Base-by-base conservation (phyloP, 1,140 invertebrate species). In the Drosophila nasuta region DNA sequence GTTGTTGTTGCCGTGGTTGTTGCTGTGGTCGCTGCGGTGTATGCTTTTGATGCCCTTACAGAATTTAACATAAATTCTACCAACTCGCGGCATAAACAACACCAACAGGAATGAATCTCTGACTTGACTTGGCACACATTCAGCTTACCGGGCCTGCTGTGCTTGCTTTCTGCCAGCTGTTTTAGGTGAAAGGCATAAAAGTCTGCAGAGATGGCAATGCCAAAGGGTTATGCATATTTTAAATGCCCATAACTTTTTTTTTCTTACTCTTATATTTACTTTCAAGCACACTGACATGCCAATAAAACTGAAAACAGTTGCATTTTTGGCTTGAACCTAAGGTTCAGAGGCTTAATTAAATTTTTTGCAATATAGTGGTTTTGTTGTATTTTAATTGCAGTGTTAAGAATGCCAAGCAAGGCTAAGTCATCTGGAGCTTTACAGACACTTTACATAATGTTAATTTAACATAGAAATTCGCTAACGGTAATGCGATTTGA, bases 131-230 rank as follows among this genome's bases (percentile, higher is more conserved):
- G 82, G 68, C 79, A 86, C 62, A 85, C 52, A 83, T 81, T 71
- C 68, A 20, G 65, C 33, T 63, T 33, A 8, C 30, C 30, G 79
- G 51, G 15, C 62, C 52, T 48, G 59, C 46, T 75, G 65, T 17
- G 56, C n/a, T 13, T 13, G 41, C 43, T 63, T 60, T 74, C 52
- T 68, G 48, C 69, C 52, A 82, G 62, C 49, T 77, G 57, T 56
- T 66, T 48, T 62, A 76, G 79, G 82, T 86, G 82, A 87, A 87
- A 86, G 82, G 82, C 79, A 85, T 85, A 64, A 81, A 70, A 70
- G 58, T 35, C 58, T 48, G 20, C 13, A 10, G 33, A 75, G 57
- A 43, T 46, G 45, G 30, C 75, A 58, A 65, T 51, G 59, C 20
- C 56, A 62, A 67, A 71, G 66, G 77, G 62, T 72, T 63, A 69